Evolutionary conservation across 2,888 invertebrate species (phyloP).

Genomic region (Sphaerophoria rueppellii): DNA sequence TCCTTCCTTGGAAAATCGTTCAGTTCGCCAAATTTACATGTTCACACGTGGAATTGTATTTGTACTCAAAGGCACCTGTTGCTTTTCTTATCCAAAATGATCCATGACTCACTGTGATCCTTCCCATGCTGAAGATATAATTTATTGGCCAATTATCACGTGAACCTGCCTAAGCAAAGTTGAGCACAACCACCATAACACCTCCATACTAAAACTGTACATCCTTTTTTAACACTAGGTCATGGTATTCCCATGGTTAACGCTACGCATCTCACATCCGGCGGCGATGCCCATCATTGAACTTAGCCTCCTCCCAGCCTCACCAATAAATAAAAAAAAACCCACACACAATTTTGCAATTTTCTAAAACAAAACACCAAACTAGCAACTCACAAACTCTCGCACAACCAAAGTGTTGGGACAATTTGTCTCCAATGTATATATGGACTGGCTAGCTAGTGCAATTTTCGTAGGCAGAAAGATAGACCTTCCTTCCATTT

Average conservation of each 20-base stretch:
- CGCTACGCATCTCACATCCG: conserved; percentile 18
- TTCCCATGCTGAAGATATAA: too few relatives aligned
- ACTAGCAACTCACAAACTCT: conserved; percentile 14
- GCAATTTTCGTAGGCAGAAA: conserved; percentile 57
- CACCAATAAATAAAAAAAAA: conserved; percentile 29
- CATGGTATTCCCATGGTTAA: conserved; percentile 53
- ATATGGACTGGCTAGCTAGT: conserved; percentile 61
- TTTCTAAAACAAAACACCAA: conserved; percentile 43
- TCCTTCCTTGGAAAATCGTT: too few relatives aligned
- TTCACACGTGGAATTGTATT: too few relatives aligned
- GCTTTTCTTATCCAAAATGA: too few relatives aligned
- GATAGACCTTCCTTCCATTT: conserved; percentile 59
- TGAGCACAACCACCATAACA: neutral
- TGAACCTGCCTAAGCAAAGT: too few relatives aligned
- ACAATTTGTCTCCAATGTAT: conserved; percentile 67
- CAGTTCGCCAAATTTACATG: too few relatives aligned
- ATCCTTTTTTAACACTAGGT: conserved; percentile 43
- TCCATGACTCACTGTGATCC: too few relatives aligned
- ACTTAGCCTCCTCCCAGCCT: conserved; percentile 37
- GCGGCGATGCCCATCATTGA: conserved; percentile 43
- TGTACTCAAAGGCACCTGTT: too few relatives aligned
- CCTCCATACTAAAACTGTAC: neutral
- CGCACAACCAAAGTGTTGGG: conserved; percentile 38
- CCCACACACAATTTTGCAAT: conserved; percentile 43
- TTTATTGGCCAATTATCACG: too few relatives aligned